Conservation (phyloP, 2,797 vertebrate genomes). For the Meda fulgida region DNA sequence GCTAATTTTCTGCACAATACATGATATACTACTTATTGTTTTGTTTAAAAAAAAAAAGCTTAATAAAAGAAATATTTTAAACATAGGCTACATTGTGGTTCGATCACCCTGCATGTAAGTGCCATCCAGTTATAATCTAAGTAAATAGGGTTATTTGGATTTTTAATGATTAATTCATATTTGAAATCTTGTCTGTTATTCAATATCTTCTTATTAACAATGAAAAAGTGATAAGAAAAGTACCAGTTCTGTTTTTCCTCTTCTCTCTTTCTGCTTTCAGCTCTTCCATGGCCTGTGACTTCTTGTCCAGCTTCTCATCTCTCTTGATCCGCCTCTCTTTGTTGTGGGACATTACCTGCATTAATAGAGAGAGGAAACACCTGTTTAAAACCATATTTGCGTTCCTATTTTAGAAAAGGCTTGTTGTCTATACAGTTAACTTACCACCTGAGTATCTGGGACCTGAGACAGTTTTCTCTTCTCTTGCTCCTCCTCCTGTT, state of each 20-base stretch:
- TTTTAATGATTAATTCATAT: background rate
- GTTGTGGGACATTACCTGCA: slow-evolving; percentile 96
- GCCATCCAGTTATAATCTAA: background rate
- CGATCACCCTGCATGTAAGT: background rate
- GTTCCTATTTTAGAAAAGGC: background rate
- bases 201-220: background rate
- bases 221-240: background rate
- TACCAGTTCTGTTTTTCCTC: slow-evolving; percentile 84
- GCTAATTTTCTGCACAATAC: background rate
- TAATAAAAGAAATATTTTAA: background rate
- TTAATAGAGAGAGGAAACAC: slow-evolving; percentile 7
- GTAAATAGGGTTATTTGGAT: background rate
- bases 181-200: background rate
- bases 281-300: slow-evolving; percentile 99
- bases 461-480: slow-evolving; percentile 96
- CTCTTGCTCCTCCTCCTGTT: slow-evolving; percentile 96
- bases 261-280: slow-evolving; percentile 97
- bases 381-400: background rate
- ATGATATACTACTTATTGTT: background rate
- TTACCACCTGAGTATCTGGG: slow-evolving; percentile 92
- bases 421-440: slow-evolving; percentile 29
- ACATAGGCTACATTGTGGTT: background rate
- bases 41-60: background rate
- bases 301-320: slow-evolving; percentile 97
- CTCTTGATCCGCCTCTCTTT: slow-evolving; percentile 96